Conservation (phyloP, 2,113 vertebrate species). For the Columba livia region DNA sequence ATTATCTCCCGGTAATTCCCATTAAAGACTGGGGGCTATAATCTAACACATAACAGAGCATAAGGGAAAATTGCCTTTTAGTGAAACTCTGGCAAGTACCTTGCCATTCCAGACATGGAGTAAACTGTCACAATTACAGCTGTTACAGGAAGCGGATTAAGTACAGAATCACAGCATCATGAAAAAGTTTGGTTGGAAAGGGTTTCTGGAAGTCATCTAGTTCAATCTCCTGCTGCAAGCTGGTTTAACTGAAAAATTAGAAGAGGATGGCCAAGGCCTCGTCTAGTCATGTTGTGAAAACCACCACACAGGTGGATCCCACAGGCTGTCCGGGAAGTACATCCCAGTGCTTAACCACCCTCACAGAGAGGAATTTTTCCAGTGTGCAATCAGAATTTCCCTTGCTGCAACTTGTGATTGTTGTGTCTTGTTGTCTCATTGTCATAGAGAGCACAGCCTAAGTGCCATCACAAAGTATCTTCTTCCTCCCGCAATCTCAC, state of each 20-base stretch:
- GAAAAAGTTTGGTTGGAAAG: not conserved
- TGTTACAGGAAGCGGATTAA: not conserved
- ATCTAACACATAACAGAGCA: not conserved
- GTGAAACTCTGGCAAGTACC: not conserved
- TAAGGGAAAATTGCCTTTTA: not conserved
- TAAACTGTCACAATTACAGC: not conserved
- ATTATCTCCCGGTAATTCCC: not conserved
- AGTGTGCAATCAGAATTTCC: not conserved
- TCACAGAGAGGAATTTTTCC: not conserved
- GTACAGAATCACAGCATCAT: not conserved
- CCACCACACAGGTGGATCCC: not conserved
- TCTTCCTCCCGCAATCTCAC: not conserved
- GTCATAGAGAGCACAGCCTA: not conserved
- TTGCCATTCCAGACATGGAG: not conserved
- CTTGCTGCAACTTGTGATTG: not conserved
- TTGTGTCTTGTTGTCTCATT: not conserved
- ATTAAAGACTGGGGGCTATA: not conserved
- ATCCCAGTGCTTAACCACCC: not conserved
- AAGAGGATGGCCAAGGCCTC: not conserved
- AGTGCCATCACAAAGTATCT: not conserved
- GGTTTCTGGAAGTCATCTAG: not conserved
- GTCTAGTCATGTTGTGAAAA: constrained; percentile 6
- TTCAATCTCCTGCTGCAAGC: not conserved
- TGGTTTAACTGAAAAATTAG: not conserved
- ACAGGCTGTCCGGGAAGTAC: not conserved